Percentiles rank a stretch among this genome's conserved stretches.
Evolutionary conservation across 2,888 invertebrate species (phyloP).

Genomic region (Ernsta delagoae): DNA sequence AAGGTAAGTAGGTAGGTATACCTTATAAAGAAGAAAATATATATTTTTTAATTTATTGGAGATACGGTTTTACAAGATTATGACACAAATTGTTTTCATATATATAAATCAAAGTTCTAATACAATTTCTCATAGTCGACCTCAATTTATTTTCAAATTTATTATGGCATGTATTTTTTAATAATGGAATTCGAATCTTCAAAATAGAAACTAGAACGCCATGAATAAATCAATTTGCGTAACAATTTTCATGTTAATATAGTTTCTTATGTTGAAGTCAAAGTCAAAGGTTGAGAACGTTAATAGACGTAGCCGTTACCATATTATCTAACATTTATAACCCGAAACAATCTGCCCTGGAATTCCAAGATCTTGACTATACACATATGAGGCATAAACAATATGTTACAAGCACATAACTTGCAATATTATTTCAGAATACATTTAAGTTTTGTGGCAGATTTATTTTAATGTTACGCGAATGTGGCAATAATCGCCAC

Average conservation of each 20-base stretch:
- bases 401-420: conserved; percentile 42
- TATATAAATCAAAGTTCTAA: no score
- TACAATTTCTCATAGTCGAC: neutral
- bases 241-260: conserved; percentile 24
- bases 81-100: no score
- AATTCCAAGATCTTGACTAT: conserved; percentile 37
- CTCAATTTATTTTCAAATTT: neutral
- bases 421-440: conserved; percentile 48
- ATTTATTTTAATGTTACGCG: conserved; percentile 48
- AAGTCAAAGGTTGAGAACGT: conserved; percentile 35
- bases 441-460: conserved; percentile 41
- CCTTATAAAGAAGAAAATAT: neutral
- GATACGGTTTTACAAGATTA: neutral
- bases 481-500: conserved; percentile 40
- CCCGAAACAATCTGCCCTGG: conserved; percentile 29
- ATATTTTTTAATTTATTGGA: neutral
- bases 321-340: conserved; percentile 31
- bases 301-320: conserved; percentile 13
- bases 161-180: neutral
- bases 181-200: neutral
- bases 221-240: conserved; percentile 10
- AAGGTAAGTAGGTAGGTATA: no score
- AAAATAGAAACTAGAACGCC: conserved; percentile 5
- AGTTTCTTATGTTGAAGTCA: conserved; percentile 27
- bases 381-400: conserved; percentile 41